These are phyloP conservation scores for Apostichopus leukothele DNA, from an alignment of 53 echinoderm and acorn worm species.

Conservation along the genomic window DNA sequence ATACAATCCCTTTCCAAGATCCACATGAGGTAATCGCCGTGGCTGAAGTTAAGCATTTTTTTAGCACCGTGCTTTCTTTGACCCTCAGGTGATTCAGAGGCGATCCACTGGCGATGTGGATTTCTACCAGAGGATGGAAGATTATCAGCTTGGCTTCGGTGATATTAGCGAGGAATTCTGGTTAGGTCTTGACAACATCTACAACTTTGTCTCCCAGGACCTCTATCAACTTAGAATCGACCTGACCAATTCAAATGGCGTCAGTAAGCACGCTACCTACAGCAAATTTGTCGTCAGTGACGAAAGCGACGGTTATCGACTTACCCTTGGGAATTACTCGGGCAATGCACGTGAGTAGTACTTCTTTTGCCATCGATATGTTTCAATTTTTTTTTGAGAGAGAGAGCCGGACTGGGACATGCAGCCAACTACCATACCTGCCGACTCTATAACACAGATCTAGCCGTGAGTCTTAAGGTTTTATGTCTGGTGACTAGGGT, in stretches of 20 bases:
- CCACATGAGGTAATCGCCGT: too few relatives aligned
- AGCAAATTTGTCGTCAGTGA: slow-evolving; percentile 31
- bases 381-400: too few relatives aligned
- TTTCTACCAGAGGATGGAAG: slow-evolving; percentile 7
- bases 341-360: slow-evolving; percentile 33
- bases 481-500: too few relatives aligned
- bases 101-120: background rate
- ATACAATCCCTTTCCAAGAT: too few relatives aligned
- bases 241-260: background rate
- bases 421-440: too few relatives aligned
- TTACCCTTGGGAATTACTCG: background rate
- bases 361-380: background rate
- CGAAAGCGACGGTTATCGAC: slow-evolving; percentile 30
- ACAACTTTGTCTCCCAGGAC: background rate
- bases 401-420: too few relatives aligned
- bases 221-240: slow-evolving; percentile 8
- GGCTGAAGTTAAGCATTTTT: too few relatives aligned
- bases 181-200: slow-evolving; percentile 39
- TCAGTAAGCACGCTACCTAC: slow-evolving; percentile 19
- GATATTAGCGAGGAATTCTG: slow-evolving; percentile 34
- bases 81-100: slow-evolving; percentile 25
- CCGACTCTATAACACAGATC: too few relatives aligned
- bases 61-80: background rate
- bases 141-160: slow-evolving; percentile 18
- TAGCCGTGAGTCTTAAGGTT: too few relatives aligned